Conservation (phyloP, 2,888 invertebrate genomes). For the Serripes groenlandicus region DNA sequence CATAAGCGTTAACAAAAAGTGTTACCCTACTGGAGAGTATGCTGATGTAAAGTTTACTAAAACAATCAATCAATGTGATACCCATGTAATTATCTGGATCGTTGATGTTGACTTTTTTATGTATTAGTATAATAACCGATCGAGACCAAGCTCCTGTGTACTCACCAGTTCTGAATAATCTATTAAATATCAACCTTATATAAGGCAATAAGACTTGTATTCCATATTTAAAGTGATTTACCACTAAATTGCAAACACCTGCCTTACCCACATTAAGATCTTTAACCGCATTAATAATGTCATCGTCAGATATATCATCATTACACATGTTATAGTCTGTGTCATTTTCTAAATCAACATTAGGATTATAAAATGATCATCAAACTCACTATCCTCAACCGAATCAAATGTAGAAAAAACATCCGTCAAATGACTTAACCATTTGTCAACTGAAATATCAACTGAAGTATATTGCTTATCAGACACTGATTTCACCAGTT, state of each 20-base stretch:
- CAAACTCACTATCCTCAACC: no score
- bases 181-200: constrained; percentile 6
- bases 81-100: constrained; percentile 28
- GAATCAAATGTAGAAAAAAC: no score
- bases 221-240: not conserved
- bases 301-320: not conserved
- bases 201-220: not conserved
- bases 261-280: not conserved
- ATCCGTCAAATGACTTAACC: constrained; percentile 21
- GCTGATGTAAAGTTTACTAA: constrained; percentile 30
- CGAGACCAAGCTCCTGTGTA: not conserved
- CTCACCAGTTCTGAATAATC: constrained; percentile 4
- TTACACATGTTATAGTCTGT: no score
- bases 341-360: no score
- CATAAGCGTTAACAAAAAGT: constrained; percentile 26
- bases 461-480: not conserved
- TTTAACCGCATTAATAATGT: not conserved
- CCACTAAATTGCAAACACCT: not conserved
- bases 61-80: constrained; percentile 20
- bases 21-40: constrained; percentile 23
- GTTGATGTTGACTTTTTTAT: constrained; percentile 7
- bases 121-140: constrained; percentile 12
- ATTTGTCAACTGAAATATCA: not conserved
- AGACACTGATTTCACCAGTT: not conserved
- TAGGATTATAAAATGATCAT: no score